Conservation (phyloP, 2,797 vertebrate genomes). For the Hydrolagus colliei region DNA sequence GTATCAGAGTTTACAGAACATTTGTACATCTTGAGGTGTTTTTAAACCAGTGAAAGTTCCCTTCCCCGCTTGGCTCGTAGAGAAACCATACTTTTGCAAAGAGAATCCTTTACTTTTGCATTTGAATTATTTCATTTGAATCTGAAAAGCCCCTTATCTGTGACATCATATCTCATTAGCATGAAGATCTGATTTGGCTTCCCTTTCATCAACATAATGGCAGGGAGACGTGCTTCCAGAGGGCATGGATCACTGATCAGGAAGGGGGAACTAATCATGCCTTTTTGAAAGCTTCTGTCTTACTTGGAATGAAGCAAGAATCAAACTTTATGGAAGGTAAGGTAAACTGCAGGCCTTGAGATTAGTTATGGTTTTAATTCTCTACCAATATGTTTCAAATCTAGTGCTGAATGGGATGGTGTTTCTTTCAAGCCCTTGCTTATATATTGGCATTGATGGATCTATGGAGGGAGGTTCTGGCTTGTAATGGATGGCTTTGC, state of each 20-base stretch:
- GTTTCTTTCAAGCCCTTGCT: slow-evolving; percentile 25
- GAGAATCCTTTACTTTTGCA: slow-evolving; percentile 29
- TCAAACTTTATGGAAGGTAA: slow-evolving; percentile 59
- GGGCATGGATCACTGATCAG: slow-evolving; percentile 42
- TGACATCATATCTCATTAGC: slow-evolving; percentile 60
- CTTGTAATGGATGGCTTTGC: slow-evolving; percentile 27
- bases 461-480: slow-evolving; percentile 30
- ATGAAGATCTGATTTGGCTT: slow-evolving; percentile 46
- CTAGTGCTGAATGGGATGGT: slow-evolving; percentile 11
- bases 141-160: slow-evolving; percentile 59
- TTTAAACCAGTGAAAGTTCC: slow-evolving; percentile 17
- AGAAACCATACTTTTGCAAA: not conserved
- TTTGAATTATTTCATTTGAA: slow-evolving; percentile 52
- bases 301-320: slow-evolving; percentile 55
- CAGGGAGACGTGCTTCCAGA: slow-evolving; percentile 37
- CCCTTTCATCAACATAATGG: slow-evolving; percentile 33
- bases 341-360: slow-evolving; percentile 31
- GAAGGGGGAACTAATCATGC: slow-evolving; percentile 42
- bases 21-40: not conserved
- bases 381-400: slow-evolving; percentile 9
- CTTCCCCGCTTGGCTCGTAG: slow-evolving; percentile 18
- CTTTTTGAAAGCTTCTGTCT: slow-evolving; percentile 48
- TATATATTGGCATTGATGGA: slow-evolving; percentile 32
- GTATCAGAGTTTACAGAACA: slow-evolving; percentile 23
- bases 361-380: not conserved